Conservation (phyloP, 2,888 invertebrate genomes). For the Philereme vetulata region DNA sequence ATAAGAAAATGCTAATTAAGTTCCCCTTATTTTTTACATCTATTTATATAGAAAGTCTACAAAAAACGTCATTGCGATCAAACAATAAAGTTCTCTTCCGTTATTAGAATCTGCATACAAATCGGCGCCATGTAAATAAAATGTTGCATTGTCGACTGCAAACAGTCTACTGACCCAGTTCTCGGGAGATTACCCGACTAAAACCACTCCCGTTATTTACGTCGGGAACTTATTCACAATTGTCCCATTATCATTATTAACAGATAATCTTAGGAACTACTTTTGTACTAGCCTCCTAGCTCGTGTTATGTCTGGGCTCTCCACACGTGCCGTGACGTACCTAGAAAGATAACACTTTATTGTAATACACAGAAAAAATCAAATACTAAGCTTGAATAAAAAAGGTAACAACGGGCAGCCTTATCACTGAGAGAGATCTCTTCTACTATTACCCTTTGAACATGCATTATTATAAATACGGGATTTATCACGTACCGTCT, state of each 20-base stretch:
- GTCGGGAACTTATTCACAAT: conserved; percentile 23
- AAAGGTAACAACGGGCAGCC: no score
- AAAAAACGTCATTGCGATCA: no score
- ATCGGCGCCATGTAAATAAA: conserved; percentile 26
- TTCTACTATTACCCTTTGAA: no score
- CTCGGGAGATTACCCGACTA: conserved; percentile 28
- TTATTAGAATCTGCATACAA: conserved; percentile 25
- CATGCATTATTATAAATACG: no score
- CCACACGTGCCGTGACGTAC: not conserved
- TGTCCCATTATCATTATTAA: conserved; percentile 31
- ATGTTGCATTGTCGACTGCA: conserved; percentile 29
- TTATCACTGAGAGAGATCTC: no score
- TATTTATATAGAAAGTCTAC: no score
- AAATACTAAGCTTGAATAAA: no score
- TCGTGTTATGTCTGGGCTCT: not conserved
- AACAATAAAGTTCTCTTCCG: not conserved
- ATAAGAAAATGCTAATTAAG: no score
- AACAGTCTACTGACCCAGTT: conserved; percentile 30
- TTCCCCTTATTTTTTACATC: no score
- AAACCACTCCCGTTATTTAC: conserved; percentile 24
- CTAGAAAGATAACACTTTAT: no score
- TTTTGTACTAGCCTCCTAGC: conserved; percentile 9
- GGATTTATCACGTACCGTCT: no score
- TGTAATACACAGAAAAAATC: no score
- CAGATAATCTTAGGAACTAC: conserved; percentile 25